phyloP scores from a whole-genome alignment of 2,888 invertebrate genomes.

The Drosophila gaucha region DNA sequence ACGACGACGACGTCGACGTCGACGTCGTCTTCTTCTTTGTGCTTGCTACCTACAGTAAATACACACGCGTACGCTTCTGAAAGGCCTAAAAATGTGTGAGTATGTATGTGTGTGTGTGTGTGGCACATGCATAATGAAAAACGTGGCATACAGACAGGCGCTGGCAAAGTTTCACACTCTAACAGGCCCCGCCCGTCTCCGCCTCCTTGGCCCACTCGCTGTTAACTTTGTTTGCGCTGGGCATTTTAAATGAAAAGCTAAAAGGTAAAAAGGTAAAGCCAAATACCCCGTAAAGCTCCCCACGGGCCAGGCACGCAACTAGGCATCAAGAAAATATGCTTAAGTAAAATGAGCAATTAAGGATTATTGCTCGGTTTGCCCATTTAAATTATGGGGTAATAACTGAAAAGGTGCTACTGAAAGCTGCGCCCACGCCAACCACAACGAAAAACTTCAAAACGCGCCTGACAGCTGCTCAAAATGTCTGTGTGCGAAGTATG shows the following conservation, averaged over 20 bases:
- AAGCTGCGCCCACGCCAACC: constrained; percentile 21
- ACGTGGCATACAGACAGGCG: constrained; percentile 52
- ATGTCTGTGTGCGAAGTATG: background rate
- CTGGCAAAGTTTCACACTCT: constrained; percentile 61
- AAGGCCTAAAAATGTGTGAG: constrained; percentile 65
- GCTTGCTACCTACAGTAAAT: constrained; percentile 47
- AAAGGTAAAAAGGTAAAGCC: constrained; percentile 44
- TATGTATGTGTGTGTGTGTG: constrained; percentile 18
- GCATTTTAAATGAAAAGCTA: constrained; percentile 73
- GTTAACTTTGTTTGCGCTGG: constrained; percentile 73
- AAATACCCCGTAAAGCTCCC: constrained; percentile 7
- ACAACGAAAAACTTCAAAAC: constrained; percentile 33
- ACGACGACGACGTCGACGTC: constrained; percentile 24
- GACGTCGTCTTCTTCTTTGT: constrained; percentile 56
- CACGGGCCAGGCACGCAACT: background rate
- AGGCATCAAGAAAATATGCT: constrained; percentile 67
- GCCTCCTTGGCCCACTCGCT: constrained; percentile 2
- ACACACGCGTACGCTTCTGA: constrained; percentile 55
- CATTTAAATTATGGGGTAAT: constrained; percentile 71
- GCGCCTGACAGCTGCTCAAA: constrained; percentile 33
- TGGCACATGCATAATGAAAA: constrained; percentile 68
- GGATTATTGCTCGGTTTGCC: constrained; percentile 74
- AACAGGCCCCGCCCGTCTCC: background rate
- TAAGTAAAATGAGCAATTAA: constrained; percentile 77
- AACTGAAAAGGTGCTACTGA: constrained; percentile 39